phyloP scores from a whole-genome alignment of 2,888 invertebrate genomes.

The Acleris holmiana region DNA sequence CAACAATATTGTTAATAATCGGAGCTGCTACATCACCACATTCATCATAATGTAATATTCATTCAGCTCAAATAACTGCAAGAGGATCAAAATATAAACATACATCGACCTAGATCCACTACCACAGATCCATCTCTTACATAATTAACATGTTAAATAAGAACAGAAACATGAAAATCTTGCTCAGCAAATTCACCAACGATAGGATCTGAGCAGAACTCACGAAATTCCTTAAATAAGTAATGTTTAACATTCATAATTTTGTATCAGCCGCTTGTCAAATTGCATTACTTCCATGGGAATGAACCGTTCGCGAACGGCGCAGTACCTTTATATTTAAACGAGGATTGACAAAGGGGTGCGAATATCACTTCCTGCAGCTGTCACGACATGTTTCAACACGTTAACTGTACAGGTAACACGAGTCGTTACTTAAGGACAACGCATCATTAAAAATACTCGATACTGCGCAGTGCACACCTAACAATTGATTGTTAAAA shows the following conservation, averaged over 20 bases:
- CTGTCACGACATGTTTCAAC: slow-evolving; percentile 15
- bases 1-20: no score
- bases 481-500: slow-evolving; percentile 16
- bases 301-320: slow-evolving; percentile 7
- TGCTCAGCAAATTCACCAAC: slow-evolving; percentile 13
- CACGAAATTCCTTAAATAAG: not conserved
- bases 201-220: not conserved
- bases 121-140: no score
- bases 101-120: no score
- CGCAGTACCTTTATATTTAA: not conserved
- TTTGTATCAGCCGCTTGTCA: slow-evolving; percentile 24
- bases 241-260: slow-evolving; percentile 20
- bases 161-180: slow-evolving; percentile 5
- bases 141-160: no score
- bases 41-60: no score
- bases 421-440: slow-evolving; percentile 6
- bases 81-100: no score
- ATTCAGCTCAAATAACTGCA: no score
- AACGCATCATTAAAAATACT: slow-evolving; percentile 10
- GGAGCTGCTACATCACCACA: no score
- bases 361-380: slow-evolving; percentile 28
- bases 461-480: not conserved
- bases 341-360: slow-evolving; percentile 24
- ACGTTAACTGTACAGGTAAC: slow-evolving; percentile 14
- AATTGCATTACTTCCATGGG: slow-evolving; percentile 24